A percentile compares a stretch with the other conserved stretches of the same genome.
These are phyloP conservation scores for Dorcus hopei DNA, from an alignment of 2,888 invertebrate genomes.

Conservation along the genomic window DNA sequence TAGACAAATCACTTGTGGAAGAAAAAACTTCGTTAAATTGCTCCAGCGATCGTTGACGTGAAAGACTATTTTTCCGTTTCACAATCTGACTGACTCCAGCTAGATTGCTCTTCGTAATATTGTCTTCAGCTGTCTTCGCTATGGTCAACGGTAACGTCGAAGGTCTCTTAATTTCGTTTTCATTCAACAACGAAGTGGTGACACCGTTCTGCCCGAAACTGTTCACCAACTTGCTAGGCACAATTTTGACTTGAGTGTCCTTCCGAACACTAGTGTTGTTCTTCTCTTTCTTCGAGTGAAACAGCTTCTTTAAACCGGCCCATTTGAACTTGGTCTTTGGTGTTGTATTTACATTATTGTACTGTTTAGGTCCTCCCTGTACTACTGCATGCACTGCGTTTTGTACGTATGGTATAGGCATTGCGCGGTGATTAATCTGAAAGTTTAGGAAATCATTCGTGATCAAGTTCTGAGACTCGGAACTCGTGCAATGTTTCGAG, in stretches of 20 bases:
- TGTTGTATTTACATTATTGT: slow-evolving; percentile 40
- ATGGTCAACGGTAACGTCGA: slow-evolving; percentile 49
- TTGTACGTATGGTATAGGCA: slow-evolving; percentile 68
- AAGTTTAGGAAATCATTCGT: slow-evolving; percentile 53
- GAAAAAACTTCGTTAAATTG: slow-evolving; percentile 74
- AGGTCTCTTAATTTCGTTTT: slow-evolving; percentile 43
- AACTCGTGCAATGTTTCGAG: slow-evolving; percentile 55
- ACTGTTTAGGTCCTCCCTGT: slow-evolving; percentile 40
- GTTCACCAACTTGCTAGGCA: slow-evolving; percentile 52
- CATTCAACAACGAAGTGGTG: slow-evolving; percentile 49
- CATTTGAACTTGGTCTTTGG: slow-evolving; percentile 47
- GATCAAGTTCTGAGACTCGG: slow-evolving; percentile 53
- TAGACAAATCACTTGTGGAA: slow-evolving; percentile 62
- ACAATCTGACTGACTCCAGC: slow-evolving; percentile 46
- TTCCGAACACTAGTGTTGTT: slow-evolving; percentile 16
- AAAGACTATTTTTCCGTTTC: slow-evolving; percentile 46
- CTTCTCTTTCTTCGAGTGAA: slow-evolving; percentile 38
- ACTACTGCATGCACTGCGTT: slow-evolving; percentile 61
- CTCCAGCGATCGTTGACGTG: slow-evolving; percentile 69
- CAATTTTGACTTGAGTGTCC: slow-evolving; percentile 48
- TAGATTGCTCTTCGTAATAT: slow-evolving; percentile 25
- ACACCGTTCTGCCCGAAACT: slow-evolving; percentile 50
- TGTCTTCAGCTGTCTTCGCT: slow-evolving; percentile 31
- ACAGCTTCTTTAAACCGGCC: slow-evolving; percentile 53
- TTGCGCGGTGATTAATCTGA: slow-evolving; percentile 51